A percentile compares a stretch with the other conserved stretches of the same genome.
Conservation (phyloP, 1,140 invertebrate species). For the Diorhabda sublineata region DNA sequence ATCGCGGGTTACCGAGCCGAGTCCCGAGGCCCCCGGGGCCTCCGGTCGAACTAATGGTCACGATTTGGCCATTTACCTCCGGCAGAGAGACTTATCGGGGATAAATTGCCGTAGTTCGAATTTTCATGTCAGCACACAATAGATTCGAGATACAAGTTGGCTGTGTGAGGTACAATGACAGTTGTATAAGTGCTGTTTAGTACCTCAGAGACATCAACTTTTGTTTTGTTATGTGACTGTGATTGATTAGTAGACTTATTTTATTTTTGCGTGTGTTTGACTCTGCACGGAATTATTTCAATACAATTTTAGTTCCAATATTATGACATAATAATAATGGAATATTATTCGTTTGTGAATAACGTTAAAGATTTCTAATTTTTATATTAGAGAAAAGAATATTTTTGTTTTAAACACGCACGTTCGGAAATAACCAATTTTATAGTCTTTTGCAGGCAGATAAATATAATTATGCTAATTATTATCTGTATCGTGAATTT, state of each 20-base stretch:
- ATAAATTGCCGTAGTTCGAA: constrained; percentile 46
- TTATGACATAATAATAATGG: too few relatives aligned
- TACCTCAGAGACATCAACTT: neutral
- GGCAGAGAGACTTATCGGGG: constrained; percentile 45
- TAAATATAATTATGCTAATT: constrained; percentile 15
- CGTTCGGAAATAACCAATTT: too few relatives aligned
- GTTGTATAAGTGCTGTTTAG: constrained; percentile 27
- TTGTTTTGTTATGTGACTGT: neutral
- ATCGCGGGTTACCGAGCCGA: constrained; percentile 16
- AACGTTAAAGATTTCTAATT: too few relatives aligned
- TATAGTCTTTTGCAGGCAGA: neutral
- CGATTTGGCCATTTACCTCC: constrained; percentile 48
- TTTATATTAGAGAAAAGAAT: too few relatives aligned
- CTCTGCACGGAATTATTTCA: too few relatives aligned
- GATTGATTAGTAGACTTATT: neutral
- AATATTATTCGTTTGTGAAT: too few relatives aligned
- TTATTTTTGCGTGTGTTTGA: too few relatives aligned
- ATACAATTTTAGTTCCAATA: too few relatives aligned
- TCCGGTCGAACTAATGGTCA: constrained; percentile 41
- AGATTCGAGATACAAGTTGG: constrained; percentile 41
- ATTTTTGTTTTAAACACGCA: too few relatives aligned
- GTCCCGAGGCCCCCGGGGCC: constrained; percentile 29
- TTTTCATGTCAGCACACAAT: constrained; percentile 47
- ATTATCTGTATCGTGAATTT: constrained; percentile 6
- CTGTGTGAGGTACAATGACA: constrained; percentile 43